Base-by-base conservation (phyloP, 2,888 invertebrate genomes). In the Myathropa florea region DNA sequence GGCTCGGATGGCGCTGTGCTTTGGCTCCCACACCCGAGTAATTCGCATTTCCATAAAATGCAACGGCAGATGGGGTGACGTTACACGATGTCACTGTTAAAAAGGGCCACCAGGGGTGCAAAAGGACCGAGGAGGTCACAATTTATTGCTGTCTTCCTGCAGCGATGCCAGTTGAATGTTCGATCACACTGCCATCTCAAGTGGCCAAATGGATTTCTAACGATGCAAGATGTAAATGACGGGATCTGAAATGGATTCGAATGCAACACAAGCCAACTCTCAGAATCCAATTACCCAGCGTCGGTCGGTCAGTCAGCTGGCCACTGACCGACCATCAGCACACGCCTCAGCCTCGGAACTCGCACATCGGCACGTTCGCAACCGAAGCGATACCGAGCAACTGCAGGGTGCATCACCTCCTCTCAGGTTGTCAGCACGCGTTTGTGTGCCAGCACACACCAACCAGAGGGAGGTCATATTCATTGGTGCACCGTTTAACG, bases 1-100 rank as follows among this genome's bases (percentile, higher is more conserved):
- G 83, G 73, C 86, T 71, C 39, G 53, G 55, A 46, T 81, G 67
- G 3, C 73, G 36, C 68, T 86, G 73, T 82, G 78, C 77, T 70
- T 72, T 81, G 28, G 23, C 28, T n/a, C n/a, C n/a, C n/a, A n/a
- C n/a, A n/a, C n/a, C n/a, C n/a, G n/a, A n/a, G n/a, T 24, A 63
- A 28, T 36, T 46, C 46, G 18, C 46, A 46, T 46, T 46, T 46
- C 46, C 18, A 46, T 46, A 46, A 46, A 46, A 18, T 46, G 6
- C n/a, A 46, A 9, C 33, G 33, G 1, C 4, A 9, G 33, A 6
- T 7, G 10, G 6, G 46, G 18, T 18, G 18, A 18, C 6, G 39
- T n/a, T 67, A 67, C 30, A 68, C 63, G 68, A 72, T 63, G 46
- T 63, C 55, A 46, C 57, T 33, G 53, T 46, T n/a, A n/a, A n/a